Percentiles rank a stretch among this genome's conserved stretches.
Evolutionary conservation across 2,113 vertebrate genomes (phyloP).

Genomic region (Ascaphus truei): DNA sequence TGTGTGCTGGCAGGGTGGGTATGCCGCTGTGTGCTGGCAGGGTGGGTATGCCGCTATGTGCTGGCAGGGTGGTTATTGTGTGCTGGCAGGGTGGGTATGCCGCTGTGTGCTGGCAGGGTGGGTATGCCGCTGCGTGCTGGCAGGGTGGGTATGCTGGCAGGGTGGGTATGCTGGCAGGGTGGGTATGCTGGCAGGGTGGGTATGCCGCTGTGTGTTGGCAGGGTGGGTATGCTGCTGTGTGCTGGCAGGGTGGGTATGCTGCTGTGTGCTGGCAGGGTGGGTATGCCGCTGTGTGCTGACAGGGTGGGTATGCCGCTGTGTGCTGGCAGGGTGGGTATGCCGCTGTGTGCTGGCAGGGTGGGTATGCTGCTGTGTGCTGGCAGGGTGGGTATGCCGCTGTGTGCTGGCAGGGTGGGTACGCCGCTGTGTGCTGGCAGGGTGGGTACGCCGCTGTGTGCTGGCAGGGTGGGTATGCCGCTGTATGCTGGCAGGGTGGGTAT

Average conservation of each 20-base stretch:
- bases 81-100: neutral
- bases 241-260: neutral
- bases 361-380: neutral
- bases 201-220: neutral
- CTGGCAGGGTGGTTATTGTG: no score
- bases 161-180: neutral
- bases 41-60: neutral
- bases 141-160: neutral
- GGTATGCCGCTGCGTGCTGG: neutral
- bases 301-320: neutral
- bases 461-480: neutral
- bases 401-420: neutral
- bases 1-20: neutral
- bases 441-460: no score
- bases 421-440: constrained; percentile 3
- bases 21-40: neutral
- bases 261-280: constrained; percentile 5
- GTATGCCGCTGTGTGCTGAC: neutral
- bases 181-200: neutral
- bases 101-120: neutral
- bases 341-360: neutral
- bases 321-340: no score
- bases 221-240: no score
- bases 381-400: no score
- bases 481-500: no score